These are phyloP conservation scores for Paralichthys olivaceus DNA, from an alignment of 2,113 vertebrate genomes.

Conservation along the genomic window DNA sequence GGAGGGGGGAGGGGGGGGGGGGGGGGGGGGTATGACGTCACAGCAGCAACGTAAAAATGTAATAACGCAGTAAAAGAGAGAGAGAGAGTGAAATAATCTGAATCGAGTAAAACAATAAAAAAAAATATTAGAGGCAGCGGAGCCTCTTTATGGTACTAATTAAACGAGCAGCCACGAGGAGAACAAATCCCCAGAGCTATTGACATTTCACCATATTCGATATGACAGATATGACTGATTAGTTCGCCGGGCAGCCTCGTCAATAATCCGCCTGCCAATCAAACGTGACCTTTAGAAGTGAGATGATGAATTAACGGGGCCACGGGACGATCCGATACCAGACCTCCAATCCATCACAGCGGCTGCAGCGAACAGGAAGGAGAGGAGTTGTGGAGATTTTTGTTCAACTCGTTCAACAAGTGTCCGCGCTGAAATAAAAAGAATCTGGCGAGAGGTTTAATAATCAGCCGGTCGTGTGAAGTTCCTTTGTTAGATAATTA, in stretches of 20 bases:
- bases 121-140: conserved; percentile 14
- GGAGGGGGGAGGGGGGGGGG: neutral
- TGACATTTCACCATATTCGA: conserved; percentile 76
- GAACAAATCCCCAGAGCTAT: conserved; percentile 61
- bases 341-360: conserved; percentile 62
- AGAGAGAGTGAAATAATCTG: conserved; percentile 29
- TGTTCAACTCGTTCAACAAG: neutral
- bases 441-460: too few relatives aligned
- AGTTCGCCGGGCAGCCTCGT: conserved; percentile 69
- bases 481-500: too few relatives aligned
- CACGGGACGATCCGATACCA: conserved; percentile 35
- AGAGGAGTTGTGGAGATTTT: neutral
- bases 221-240: conserved; percentile 81
- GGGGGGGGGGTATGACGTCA: neutral
- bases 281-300: conserved; percentile 74
- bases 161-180: conserved; percentile 47
- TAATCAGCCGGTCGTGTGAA: too few relatives aligned
- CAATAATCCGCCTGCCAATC: conserved; percentile 77
- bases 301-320: conserved; percentile 71
- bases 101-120: conserved; percentile 56
- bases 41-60: conserved; percentile 23
- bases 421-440: neutral
- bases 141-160: conserved; percentile 59
- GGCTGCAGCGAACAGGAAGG: neutral
- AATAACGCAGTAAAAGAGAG: conserved; percentile 31